These are phyloP conservation scores for Drosophila eohydei DNA, from an alignment of 2,888 invertebrate genomes.

Conservation along the genomic window DNA sequence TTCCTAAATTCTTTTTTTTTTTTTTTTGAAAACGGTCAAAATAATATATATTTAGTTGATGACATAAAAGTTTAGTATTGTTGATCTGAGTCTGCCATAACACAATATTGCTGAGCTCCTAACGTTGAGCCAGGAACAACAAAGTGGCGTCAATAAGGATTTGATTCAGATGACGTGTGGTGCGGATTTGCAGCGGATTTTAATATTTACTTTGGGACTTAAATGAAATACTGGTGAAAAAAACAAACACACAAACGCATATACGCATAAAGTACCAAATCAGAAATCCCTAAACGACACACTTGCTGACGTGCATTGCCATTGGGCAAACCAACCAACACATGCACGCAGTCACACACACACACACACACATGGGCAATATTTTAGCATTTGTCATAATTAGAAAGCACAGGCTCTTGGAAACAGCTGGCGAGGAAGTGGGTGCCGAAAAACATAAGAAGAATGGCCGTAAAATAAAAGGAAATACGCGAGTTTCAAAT, in stretches of 20 bases:
- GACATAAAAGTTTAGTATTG: neutral
- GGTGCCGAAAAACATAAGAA: slow-evolving; percentile 33
- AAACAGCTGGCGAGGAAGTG: slow-evolving; percentile 51
- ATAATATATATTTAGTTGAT: neutral
- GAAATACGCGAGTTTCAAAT: slow-evolving; percentile 73
- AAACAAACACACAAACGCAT: neutral
- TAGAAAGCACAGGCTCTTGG: slow-evolving; percentile 64
- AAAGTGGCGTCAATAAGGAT: slow-evolving; percentile 45
- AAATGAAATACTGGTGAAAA: slow-evolving; percentile 28
- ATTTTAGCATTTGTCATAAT: slow-evolving; percentile 79
- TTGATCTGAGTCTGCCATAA: neutral
- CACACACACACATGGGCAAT: slow-evolving; percentile 42
- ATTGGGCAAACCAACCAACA: slow-evolving; percentile 28
- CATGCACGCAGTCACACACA: slow-evolving; percentile 9
- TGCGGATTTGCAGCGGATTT: slow-evolving; percentile 53
- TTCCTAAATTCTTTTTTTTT: neutral
- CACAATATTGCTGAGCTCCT: neutral
- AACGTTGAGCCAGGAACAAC: slow-evolving; percentile 13
- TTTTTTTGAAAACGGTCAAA: neutral
- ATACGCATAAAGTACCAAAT: slow-evolving; percentile 40
- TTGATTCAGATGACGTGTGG: slow-evolving; percentile 58
- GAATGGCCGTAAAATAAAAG: slow-evolving; percentile 68
- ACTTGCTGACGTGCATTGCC: slow-evolving; percentile 32
- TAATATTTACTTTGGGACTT: slow-evolving; percentile 69
- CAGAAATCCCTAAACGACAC: slow-evolving; percentile 61